phyloP scores from a whole-genome alignment of 2,888 invertebrate genomes.

The Drosophila atroscutellata region DNA sequence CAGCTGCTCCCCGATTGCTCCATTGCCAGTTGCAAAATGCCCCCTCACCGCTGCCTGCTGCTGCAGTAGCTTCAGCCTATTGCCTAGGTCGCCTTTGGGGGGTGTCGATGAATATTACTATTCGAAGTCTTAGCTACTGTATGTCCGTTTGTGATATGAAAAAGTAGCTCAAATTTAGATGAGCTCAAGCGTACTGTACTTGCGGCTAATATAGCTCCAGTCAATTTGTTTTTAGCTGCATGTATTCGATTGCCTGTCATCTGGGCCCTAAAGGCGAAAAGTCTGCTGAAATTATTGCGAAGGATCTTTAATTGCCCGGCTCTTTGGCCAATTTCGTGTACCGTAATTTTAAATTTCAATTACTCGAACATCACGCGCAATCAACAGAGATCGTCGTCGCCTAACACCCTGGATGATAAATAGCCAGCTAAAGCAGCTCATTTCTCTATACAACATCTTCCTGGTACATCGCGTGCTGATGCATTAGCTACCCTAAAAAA shows the following conservation, averaged over 20 bases:
- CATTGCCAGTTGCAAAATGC: conserved; percentile 14
- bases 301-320: conserved; percentile 60
- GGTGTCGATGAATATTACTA: conserved; percentile 64
- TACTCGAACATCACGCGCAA: conserved; percentile 76
- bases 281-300: conserved; percentile 66
- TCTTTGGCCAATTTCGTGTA: conserved; percentile 43
- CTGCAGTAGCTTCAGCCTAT: conserved; percentile 22
- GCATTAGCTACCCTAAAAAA: conserved; percentile 29
- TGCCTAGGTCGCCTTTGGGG: conserved; percentile 33
- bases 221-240: conserved; percentile 6
- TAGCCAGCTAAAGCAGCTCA: conserved; percentile 37
- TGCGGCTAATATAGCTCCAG: conserved; percentile 12
- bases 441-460: conserved; percentile 38
- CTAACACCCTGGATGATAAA: conserved; percentile 62
- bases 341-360: conserved; percentile 70
- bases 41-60: background rate
- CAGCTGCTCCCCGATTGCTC: conserved; percentile 57
- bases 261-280: conserved; percentile 62
- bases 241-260: conserved; percentile 30
- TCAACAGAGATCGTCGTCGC: conserved; percentile 64
- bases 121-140: conserved; percentile 63
- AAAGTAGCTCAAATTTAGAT: conserved; percentile 49
- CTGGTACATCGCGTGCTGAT: conserved; percentile 64
- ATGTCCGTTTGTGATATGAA: conserved; percentile 33
- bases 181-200: conserved; percentile 37